These are phyloP conservation scores for Gnatocerus cornutus DNA, from an alignment of 2,888 invertebrate species.

Conservation along the genomic window DNA sequence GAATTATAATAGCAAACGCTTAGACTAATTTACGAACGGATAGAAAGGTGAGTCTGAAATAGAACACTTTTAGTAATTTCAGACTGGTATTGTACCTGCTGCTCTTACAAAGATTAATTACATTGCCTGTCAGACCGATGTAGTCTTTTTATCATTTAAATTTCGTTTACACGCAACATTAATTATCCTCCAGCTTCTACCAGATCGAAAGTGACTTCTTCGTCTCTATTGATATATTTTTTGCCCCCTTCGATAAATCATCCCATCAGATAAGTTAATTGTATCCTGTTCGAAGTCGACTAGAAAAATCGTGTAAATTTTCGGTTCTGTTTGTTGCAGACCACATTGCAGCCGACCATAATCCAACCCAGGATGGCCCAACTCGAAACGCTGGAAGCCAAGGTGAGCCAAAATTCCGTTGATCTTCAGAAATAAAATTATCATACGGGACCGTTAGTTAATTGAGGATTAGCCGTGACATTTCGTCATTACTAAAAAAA, in stretches of 20 bases:
- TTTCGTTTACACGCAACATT: conserved; percentile 32
- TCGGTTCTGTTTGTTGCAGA: conserved; percentile 67
- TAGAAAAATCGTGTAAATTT: conserved; percentile 20
- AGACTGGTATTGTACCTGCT: background rate
- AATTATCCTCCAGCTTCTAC: conserved; percentile 16
- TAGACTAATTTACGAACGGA: background rate
- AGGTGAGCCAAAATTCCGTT: conserved; percentile 73
- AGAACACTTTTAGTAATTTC: background rate
- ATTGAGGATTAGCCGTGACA: conserved; percentile 17
- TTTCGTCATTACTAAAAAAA: conserved; percentile 15
- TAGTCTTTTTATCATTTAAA: conserved; percentile 21
- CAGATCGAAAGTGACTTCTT: background rate
- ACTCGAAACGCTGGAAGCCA: conserved; percentile 84
- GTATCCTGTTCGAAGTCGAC: conserved; percentile 5
- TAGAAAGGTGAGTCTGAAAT: conserved; percentile 6
- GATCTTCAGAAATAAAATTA: conserved; percentile 15
- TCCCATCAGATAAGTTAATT: conserved; percentile 9
- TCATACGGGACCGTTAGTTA: conserved; percentile 23
- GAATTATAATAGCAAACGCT: background rate
- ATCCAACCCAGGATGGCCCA: conserved; percentile 77
- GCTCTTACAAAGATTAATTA: conserved; percentile 20
- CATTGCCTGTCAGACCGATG: conserved; percentile 10
- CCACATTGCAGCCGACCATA: conserved; percentile 68
- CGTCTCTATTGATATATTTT: conserved; percentile 18
- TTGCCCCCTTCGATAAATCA: conserved; percentile 27